Evolutionary conservation across 2,113 vertebrate genomes (phyloP).

Genomic region (Trogon surrucura): DNA sequence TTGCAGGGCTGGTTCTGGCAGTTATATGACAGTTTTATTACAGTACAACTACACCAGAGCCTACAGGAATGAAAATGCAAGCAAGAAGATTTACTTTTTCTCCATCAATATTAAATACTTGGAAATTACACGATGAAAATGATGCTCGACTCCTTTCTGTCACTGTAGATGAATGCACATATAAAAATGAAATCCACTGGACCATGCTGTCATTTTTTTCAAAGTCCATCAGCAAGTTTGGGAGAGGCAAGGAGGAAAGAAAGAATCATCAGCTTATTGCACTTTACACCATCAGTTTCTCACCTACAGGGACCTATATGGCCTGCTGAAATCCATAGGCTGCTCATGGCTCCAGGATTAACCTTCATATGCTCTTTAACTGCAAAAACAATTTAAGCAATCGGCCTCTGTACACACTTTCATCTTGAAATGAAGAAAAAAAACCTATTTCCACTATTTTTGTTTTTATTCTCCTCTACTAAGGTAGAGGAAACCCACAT

Average conservation of each 20-base stretch:
- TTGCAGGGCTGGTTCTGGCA: neutral
- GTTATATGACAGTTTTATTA: neutral
- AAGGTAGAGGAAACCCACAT: neutral
- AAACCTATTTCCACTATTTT: neutral
- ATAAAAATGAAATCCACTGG: constrained; percentile 10
- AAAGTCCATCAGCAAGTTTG: neutral
- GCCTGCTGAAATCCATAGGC: neutral
- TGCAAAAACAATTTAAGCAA: neutral
- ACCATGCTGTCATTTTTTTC: neutral
- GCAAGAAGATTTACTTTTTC: neutral
- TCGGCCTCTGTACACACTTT: neutral
- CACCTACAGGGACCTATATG: neutral
- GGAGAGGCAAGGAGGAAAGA: neutral
- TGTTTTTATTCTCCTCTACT: neutral
- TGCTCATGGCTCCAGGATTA: neutral
- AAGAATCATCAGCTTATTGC: neutral
- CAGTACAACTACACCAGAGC: neutral
- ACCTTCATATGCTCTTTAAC: neutral
- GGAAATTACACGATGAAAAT: neutral
- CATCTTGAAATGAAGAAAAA: neutral
- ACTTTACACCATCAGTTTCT: neutral
- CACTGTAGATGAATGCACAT: neutral
- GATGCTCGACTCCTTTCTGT: neutral
- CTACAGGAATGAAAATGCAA: neutral
- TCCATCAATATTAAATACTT: neutral